Conservation (phyloP, 1,140 invertebrate species). For the Pseudomyrmex flavicornis region DNA sequence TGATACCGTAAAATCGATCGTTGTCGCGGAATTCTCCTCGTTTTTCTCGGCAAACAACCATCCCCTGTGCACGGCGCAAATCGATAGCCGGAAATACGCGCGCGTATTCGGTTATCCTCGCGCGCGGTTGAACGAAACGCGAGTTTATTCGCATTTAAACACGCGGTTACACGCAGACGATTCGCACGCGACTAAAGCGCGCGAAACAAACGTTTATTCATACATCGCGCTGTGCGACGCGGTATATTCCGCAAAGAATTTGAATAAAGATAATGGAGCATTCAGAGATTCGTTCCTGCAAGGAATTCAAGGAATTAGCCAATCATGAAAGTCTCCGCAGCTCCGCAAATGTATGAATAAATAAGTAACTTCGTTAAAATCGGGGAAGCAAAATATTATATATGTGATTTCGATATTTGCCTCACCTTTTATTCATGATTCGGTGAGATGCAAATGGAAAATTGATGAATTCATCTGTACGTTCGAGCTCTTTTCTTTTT, state of each 20-base stretch:
- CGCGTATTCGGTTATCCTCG: background rate
- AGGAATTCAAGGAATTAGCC: background rate
- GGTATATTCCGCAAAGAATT: background rate
- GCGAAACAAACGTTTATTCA: no score
- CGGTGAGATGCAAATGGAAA: background rate
- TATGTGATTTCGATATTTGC: background rate
- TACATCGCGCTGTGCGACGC: no score
- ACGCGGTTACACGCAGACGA: background rate
- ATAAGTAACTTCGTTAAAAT: conserved; percentile 13
- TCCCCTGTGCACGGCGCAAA: no score
- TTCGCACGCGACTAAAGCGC: background rate
- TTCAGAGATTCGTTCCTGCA: background rate
- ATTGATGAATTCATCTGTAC: background rate
- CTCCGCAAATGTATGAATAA: background rate
- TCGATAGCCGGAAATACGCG: background rate
- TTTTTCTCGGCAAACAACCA: background rate
- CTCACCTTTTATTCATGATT: background rate
- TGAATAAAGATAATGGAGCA: conserved; percentile 21
- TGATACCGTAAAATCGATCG: conserved; percentile 26
- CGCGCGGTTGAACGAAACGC: conserved; percentile 6
- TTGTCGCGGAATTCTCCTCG: background rate
- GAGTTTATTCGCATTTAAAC: conserved; percentile 22
- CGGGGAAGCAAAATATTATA: background rate
- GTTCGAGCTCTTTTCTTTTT: no score
- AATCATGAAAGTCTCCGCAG: background rate